These are phyloP conservation scores for Tanypteryx hageni DNA, from an alignment of 2,888 invertebrate genomes.

Conservation along the genomic window DNA sequence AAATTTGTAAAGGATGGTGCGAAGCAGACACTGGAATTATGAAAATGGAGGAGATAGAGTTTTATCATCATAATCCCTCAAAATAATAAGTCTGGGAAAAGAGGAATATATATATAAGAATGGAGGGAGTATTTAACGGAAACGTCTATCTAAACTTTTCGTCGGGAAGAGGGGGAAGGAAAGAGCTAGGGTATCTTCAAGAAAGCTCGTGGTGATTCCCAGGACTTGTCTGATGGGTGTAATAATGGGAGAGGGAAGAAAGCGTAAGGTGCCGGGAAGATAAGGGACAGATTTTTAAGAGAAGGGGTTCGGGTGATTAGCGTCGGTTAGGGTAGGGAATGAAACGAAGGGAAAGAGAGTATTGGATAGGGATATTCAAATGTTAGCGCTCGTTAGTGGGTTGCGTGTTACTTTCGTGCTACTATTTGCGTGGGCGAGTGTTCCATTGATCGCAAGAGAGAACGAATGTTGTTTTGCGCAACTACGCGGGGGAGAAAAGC, in stretches of 20 bases:
- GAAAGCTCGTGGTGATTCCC: background rate
- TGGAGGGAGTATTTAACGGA: too few species aligned
- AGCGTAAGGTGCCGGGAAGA: background rate
- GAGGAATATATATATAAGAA: too few species aligned
- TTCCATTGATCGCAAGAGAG: constrained; percentile 6
- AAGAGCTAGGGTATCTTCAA: background rate
- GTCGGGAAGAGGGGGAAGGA: background rate
- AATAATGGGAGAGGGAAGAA: background rate
- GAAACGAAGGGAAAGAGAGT: background rate
- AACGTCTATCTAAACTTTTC: too few species aligned
- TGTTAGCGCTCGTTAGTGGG: constrained; percentile 1
- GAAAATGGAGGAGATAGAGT: too few species aligned
- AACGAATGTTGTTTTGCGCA: background rate
- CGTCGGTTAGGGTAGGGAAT: background rate
- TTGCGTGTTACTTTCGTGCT: background rate
- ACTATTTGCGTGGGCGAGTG: constrained; percentile 26
- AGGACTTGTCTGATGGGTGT: background rate
- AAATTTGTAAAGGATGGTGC: too few species aligned
- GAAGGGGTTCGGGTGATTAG: constrained; percentile 25
- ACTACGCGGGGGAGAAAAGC: background rate
- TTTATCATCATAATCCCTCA: too few species aligned
- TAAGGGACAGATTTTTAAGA: background rate
- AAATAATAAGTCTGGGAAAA: too few species aligned
- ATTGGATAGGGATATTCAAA: constrained; percentile 14
- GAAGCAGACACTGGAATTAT: too few species aligned